A percentile compares a stretch with the other conserved stretches of the same genome.
Conservation (phyloP, 2,888 invertebrate species). For the Melanchra persicariae region DNA sequence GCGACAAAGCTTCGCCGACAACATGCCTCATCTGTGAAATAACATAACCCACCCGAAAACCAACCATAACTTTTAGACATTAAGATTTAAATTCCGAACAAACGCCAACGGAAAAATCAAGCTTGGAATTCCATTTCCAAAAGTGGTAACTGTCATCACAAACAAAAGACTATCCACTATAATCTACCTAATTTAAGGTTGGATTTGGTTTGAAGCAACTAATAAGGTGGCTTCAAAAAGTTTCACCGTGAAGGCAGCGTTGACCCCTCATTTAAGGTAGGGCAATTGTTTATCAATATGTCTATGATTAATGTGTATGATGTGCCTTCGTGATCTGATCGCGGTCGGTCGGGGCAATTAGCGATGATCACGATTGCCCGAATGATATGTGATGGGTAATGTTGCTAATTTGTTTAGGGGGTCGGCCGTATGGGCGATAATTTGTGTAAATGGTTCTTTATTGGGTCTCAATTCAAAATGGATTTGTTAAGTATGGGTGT, state of each 20-base stretch:
- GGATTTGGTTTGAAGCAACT: constrained; percentile 38
- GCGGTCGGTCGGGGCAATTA: constrained; percentile 84
- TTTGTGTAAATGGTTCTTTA: constrained; percentile 55
- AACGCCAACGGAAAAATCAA: constrained; percentile 76
- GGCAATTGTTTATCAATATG: constrained; percentile 90
- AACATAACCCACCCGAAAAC: constrained; percentile 59
- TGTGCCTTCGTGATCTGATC: constrained; percentile 83
- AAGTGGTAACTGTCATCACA: constrained; percentile 58
- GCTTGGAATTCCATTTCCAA: constrained; percentile 55
- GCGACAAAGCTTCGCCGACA: constrained; percentile 88
- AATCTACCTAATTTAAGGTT: constrained; percentile 44
- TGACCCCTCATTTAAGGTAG: constrained; percentile 90
- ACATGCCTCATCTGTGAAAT: constrained; percentile 79
- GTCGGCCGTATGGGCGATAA: constrained; percentile 57
- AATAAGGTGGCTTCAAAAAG: constrained; percentile 56
- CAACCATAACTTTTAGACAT: constrained; percentile 61
- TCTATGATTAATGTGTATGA: constrained; percentile 87
- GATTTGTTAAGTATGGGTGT: not conserved
- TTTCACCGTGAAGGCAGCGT: constrained; percentile 71
- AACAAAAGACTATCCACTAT: constrained; percentile 54
- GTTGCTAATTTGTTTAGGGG: constrained; percentile 82
- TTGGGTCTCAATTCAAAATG: constrained; percentile 18
- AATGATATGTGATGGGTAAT: constrained; percentile 86
- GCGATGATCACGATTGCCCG: constrained; percentile 83
- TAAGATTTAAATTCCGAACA: constrained; percentile 65